Percentiles rank a stretch among this genome's conserved stretches.
phyloP scores from a whole-genome alignment of 2,888 invertebrate genomes.

The Neria commutata region DNA sequence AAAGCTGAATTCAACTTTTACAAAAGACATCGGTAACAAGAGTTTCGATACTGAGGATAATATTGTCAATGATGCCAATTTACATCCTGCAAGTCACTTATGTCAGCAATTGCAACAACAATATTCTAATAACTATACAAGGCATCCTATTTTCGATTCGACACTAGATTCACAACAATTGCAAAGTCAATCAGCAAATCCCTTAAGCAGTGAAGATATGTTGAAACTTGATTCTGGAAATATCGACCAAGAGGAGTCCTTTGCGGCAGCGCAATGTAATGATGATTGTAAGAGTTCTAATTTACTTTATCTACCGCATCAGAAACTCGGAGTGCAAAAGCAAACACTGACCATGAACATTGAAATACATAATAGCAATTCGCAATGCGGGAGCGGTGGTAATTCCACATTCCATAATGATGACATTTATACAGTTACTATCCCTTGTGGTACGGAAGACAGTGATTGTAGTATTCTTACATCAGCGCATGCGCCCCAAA shows the following conservation, averaged over 20 bases:
- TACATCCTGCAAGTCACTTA: conserved; percentile 57
- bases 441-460: conserved; percentile 46
- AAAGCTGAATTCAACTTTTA: conserved; percentile 21
- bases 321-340: conserved; percentile 35
- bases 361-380: conserved; percentile 49
- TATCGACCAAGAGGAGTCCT: conserved; percentile 36
- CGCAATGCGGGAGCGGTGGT: conserved; percentile 35
- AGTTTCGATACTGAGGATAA: conserved; percentile 49
- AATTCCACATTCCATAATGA: conserved; percentile 49
- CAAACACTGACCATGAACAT: conserved; percentile 58
- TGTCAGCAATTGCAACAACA: conserved; percentile 20
- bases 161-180: conserved; percentile 2
- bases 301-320: conserved; percentile 28
- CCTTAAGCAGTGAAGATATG: not conserved
- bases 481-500: conserved; percentile 45
- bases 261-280: conserved; percentile 15
- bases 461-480: conserved; percentile 51
- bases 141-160: not conserved
- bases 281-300: conserved; percentile 39
- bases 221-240: conserved; percentile 21
- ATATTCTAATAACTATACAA: conserved; percentile 7
- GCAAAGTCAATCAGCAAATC: conserved; percentile 10
- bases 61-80: conserved; percentile 58
- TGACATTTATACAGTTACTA: conserved; percentile 40
- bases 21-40: conserved; percentile 42